phyloP scores from a whole-genome alignment of 2,888 invertebrate genomes.

The Rapana venosa region DNA sequence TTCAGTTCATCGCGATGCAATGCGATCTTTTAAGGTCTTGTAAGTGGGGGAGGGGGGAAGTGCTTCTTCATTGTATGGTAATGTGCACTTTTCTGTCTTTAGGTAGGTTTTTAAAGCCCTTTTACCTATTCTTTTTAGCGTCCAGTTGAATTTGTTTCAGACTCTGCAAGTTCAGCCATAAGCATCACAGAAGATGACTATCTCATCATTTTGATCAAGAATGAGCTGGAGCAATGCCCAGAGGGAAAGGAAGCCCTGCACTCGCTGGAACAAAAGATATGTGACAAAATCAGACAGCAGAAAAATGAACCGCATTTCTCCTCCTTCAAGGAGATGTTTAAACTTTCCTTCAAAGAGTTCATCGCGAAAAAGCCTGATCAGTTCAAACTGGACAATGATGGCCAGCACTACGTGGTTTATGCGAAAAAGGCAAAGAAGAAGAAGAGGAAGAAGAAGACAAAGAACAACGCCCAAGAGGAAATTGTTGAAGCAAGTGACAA shows the following conservation, averaged over 20 bases:
- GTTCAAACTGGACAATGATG: neutral
- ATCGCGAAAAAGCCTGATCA: slow-evolving; percentile 11
- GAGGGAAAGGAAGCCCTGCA: neutral
- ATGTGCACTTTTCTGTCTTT: neutral
- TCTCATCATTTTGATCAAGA: neutral
- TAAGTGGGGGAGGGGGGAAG: neutral
- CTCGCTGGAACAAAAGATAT: slow-evolving; percentile 12
- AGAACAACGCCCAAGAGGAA: neutral
- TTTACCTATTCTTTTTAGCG: neutral
- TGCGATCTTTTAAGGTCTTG: neutral
- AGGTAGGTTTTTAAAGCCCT: neutral
- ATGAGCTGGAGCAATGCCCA: neutral
- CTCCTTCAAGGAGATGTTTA: neutral
- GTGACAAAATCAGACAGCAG: slow-evolving; percentile 5
- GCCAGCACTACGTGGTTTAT: neutral
- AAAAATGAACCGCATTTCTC: neutral
- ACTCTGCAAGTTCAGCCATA: neutral
- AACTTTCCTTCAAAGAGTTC: neutral
- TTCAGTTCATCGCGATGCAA: neutral
- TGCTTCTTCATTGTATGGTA: neutral
- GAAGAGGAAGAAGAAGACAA: neutral
- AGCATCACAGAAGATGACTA: neutral
- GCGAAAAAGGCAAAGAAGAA: neutral
- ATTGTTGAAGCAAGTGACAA: neutral
- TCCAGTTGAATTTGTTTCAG: neutral